A percentile compares a stretch with the other conserved stretches of the same genome.
Evolutionary conservation across 2,888 invertebrate species (phyloP).

Genomic region (Drosophila pegasa): DNA sequence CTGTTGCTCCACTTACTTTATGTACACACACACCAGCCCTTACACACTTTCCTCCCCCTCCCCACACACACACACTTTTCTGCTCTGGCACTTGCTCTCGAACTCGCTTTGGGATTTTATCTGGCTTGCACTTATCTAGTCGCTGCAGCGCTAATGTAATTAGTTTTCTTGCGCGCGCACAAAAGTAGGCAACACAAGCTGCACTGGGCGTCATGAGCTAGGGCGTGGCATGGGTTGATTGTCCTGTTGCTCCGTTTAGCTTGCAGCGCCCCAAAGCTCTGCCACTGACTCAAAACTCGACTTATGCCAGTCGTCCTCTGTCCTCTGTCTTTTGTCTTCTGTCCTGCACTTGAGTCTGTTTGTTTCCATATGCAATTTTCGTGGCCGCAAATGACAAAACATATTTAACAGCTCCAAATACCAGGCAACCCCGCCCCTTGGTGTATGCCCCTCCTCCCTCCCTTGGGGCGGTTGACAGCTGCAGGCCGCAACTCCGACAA

Average conservation of each 20-base stretch:
- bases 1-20: constrained; percentile 8
- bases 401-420: too few species aligned
- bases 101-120: constrained; percentile 9
- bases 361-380: constrained; percentile 5
- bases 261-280: neutral
- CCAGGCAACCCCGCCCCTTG: too few species aligned
- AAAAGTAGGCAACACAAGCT: constrained; percentile 28
- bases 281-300: neutral
- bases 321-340: neutral
- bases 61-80: neutral
- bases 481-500: neutral
- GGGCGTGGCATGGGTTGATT: neutral
- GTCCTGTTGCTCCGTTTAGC: constrained; percentile 8
- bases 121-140: constrained; percentile 42
- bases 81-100: neutral
- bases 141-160: constrained; percentile 54
- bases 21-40: neutral
- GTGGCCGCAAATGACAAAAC: neutral
- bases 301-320: neutral
- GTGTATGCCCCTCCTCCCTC: too few species aligned
- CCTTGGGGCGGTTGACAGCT: neutral
- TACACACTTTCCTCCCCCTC: neutral
- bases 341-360: neutral
- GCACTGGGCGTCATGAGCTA: constrained; percentile 12
- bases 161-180: constrained; percentile 40